A percentile compares a stretch with the other conserved stretches of the same genome.
Conservation (phyloP, 1,140 invertebrate species). For the Rhopalosiphum maidis region DNA sequence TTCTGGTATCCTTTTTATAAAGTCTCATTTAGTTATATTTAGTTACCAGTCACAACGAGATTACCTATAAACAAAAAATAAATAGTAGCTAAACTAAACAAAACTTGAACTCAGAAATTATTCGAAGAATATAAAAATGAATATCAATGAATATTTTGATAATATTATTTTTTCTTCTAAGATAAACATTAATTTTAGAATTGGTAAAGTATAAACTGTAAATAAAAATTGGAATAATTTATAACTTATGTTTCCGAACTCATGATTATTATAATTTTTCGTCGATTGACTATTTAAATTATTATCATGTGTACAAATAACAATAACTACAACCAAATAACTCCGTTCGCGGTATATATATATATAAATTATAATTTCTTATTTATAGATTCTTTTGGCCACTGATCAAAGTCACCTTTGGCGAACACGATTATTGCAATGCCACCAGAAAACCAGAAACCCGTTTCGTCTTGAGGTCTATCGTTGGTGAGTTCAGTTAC, state of each 20-base stretch:
- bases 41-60: neutral
- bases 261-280: neutral
- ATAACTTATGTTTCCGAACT: neutral
- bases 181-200: neutral
- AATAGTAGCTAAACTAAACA: too few relatives aligned
- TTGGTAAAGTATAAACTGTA: neutral
- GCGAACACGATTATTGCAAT: constrained; percentile 82
- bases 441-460: constrained; percentile 74
- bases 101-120: too few relatives aligned
- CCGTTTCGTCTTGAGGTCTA: constrained; percentile 75
- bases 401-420: constrained; percentile 86
- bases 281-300: neutral
- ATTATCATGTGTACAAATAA: neutral
- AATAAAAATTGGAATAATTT: neutral
- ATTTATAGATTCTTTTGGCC: constrained; percentile 85
- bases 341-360: neutral
- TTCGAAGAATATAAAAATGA: too few relatives aligned
- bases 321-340: neutral
- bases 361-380: neutral
- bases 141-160: neutral
- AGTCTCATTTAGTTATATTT: neutral
- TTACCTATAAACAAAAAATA: too few relatives aligned
- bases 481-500: constrained; percentile 79
- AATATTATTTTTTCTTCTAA: neutral
- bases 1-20: neutral